Evolutionary conservation across 1,140 invertebrate genomes (phyloP), one percentile per base, ranked within the genome.

Genomic region (Brachionus sp.): DNA sequence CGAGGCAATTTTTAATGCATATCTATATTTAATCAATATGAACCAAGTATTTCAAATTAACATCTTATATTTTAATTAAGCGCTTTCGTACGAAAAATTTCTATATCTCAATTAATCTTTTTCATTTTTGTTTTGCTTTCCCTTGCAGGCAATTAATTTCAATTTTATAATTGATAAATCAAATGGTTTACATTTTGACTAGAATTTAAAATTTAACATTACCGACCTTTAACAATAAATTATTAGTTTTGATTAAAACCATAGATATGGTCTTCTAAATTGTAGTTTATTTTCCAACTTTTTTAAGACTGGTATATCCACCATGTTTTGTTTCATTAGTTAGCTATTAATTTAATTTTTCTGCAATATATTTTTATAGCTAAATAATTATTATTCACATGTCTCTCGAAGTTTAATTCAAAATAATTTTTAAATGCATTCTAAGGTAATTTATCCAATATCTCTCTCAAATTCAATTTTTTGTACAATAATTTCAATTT

Each of bases 21-120:
- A 7, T 57, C n/a, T n/a, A 57, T 57, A 57, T 57, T 57, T 57
- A 57, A 57, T 57, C 16, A 57, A 57, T 57, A 57, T 57, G 50
- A 57, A 57, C 50, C n/a, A 57, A 57, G 50, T 57, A 19, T 57
- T 57, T 57, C 50, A 57, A 57, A 57, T 57, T 57, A 57, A 57
- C 50, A 57, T 57, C 50, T 9, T 57, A 57, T 57, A 19, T 57
- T 50, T 57, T 57, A 57, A 57, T 57, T 57, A 57, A 57, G 16
- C 50, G 50, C 50, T 57, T 57, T 57, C 50, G 19, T 23, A 57
- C 19, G 50, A 57, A 19, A 57, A 25, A 19, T 57, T 57, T 57
- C 50, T 57, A 57, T 57, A 57, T 57, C 50, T 57, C 50, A 57
- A 57, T 57, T 57, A 57, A 57, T 57, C 50, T 57, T 57, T 57